A percentile compares a stretch with the other conserved stretches of the same genome.
phyloP scores from a whole-genome alignment of 2,113 vertebrate species.

The Pangasianodon gigas region DNA sequence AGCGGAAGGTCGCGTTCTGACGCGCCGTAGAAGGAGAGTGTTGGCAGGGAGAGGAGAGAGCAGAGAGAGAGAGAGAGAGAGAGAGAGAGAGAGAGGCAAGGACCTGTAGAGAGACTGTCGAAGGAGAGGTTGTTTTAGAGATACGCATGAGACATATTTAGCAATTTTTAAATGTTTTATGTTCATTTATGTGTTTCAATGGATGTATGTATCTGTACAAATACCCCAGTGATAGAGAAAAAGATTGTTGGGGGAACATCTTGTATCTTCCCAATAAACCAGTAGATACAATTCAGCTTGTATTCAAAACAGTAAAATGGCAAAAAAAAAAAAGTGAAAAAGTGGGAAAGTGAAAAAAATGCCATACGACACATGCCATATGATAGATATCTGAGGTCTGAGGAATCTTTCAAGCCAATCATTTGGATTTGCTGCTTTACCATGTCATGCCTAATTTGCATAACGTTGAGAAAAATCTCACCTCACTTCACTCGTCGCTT shows the following conservation, averaged over 20 bases:
- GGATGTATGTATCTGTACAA: slow-evolving; percentile 21
- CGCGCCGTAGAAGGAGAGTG: slow-evolving; percentile 74
- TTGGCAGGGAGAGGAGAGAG: slow-evolving; percentile 60
- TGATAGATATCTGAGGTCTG: neutral
- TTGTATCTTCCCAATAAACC: neutral
- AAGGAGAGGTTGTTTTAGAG: neutral
- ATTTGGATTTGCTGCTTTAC: too few species aligned
- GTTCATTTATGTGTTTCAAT: slow-evolving; percentile 9
- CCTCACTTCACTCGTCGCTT: neutral
- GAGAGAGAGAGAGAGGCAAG: slow-evolving; percentile 52
- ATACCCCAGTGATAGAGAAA: slow-evolving; percentile 19
- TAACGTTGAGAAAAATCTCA: neutral
- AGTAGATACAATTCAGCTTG: neutral
- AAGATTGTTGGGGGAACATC: neutral
- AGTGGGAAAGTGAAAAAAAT: neutral
- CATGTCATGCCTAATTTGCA: neutral
- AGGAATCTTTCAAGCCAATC: neutral
- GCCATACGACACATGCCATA: neutral
- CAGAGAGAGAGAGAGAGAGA: neutral
- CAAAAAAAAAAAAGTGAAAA: neutral
- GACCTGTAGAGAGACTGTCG: slow-evolving; percentile 48
- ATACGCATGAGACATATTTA: neutral
- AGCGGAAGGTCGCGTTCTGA: slow-evolving; percentile 91
- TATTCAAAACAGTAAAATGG: neutral
- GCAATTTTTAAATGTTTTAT: neutral